Percentiles rank a stretch among this genome's conserved stretches.
Evolutionary conservation across 2,113 vertebrate species (phyloP).

Genomic region (Monopterus albus): DNA sequence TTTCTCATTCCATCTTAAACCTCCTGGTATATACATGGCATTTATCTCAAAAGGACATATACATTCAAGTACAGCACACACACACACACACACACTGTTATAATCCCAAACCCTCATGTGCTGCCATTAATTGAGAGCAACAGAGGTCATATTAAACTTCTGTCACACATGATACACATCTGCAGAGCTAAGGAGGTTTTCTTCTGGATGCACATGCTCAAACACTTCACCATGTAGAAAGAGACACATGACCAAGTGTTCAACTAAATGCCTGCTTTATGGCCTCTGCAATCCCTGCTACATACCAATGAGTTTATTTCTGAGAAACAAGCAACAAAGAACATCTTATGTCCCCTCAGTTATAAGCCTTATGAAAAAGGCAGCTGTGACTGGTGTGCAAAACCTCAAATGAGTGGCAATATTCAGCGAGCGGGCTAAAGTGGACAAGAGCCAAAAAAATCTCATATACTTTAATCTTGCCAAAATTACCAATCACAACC

Average conservation of each 20-base stretch:
- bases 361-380: background rate
- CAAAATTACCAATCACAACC: conserved; percentile 18
- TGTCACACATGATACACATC: conserved; percentile 24
- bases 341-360: background rate
- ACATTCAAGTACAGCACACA: background rate
- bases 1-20: background rate
- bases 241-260: conserved; percentile 17
- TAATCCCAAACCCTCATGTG: conserved; percentile 6
- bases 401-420: conserved; percentile 16
- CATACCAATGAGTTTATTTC: conserved; percentile 13
- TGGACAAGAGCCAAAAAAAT: conserved; percentile 3
- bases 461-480: background rate
- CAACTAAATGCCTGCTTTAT: conserved; percentile 41
- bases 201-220: background rate
- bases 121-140: conserved; percentile 30
- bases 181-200: conserved; percentile 9
- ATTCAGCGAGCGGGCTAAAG: conserved; percentile 1
- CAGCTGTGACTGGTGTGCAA: conserved; percentile 20
- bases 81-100: background rate
- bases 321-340: conserved; percentile 11
- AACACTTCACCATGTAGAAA: background rate
- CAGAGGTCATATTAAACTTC: conserved; percentile 19
- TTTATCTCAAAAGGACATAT: background rate
- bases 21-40: background rate
- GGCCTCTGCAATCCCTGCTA: conserved; percentile 1